Evolutionary conservation across 2,888 invertebrate species (phyloP).

Genomic region (Sesia apiformis): DNA sequence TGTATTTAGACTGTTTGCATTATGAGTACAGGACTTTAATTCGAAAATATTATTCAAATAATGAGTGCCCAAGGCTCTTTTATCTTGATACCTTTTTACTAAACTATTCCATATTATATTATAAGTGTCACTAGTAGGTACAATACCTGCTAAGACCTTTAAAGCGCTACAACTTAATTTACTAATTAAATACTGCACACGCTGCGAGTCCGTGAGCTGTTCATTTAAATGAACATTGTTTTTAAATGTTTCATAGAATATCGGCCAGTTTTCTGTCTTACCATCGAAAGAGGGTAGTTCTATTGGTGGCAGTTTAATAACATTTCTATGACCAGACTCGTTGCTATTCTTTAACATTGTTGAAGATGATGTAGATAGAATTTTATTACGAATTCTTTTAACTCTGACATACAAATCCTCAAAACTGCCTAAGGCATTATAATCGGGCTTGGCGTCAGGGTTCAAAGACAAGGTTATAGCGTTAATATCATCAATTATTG

Average conservation of each 20-base stretch:
- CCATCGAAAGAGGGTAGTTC: constrained; percentile 1
- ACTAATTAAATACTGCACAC: constrained; percentile 7
- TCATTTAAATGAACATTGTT: constrained; percentile 3
- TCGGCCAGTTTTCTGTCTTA: constrained; percentile 1
- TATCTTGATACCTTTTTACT: constrained; percentile 5
- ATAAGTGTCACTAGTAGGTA: constrained; percentile 3
- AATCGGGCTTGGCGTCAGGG: not conserved
- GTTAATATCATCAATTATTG: not conserved
- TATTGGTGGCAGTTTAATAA: not conserved
- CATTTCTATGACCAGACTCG: not conserved
- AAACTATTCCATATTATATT: constrained; percentile 3
- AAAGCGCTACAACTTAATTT: constrained; percentile 3
- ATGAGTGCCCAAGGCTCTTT: constrained; percentile 1
- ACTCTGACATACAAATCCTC: constrained; percentile 1
- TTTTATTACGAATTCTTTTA: not conserved
- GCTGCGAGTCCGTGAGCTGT: constrained; percentile 4
- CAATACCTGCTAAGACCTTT: constrained; percentile 1
- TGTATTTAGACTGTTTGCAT: not conserved
- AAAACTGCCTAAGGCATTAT: not conserved
- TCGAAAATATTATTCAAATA: constrained; percentile 1
- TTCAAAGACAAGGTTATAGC: not conserved
- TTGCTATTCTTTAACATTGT: not conserved
- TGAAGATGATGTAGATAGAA: not conserved
- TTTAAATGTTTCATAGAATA: constrained; percentile 1
- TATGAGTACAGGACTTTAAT: not conserved